Evolutionary conservation across 2,113 vertebrate species (phyloP), one percentile per base, ranked within the genome.

Genomic region (Ifrita kowaldi): DNA sequence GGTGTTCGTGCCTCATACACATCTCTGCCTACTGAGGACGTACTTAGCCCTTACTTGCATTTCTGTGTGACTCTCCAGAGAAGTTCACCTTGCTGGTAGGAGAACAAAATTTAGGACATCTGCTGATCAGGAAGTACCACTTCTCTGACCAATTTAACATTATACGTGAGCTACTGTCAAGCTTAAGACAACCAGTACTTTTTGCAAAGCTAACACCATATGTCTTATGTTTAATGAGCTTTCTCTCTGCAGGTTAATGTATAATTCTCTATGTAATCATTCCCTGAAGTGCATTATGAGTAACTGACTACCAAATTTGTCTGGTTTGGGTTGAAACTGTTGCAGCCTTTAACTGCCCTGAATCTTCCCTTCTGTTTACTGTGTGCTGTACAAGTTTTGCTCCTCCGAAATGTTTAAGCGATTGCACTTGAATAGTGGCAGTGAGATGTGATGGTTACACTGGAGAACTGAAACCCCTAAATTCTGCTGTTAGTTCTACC

Each of bases 271-370:
- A 3, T 50, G 76, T 84, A 71, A 73, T 91, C 56, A 7, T 92
- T 95, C 76, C 80, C 88, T 82, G 37, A 95, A 93, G 86, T 96
- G 93, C 90, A 89, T 92, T 95, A 90, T 90, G 64, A 84, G 84
- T 93, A 81, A 57, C 10, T 68, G 60, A 71, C 50, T 89, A 20
- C 80, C 73, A 92, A 4, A 89, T 75, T 67, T 0, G 7, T 78
- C 74, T 77, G 73, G 10, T 44, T 84, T 87, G 84, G 41, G 28
- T 92, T 95, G 52, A 78, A 89, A 57, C n/a, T 57, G 14, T 70
- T 56, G 37, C n/a, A 81, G 60, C 64, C 52, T 77, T 46, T 64
- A 62, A 65, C 76, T 67, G 32, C 56, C 62, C 46, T 63, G 41
- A 59, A 39, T 91, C 2, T 2, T 47, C 44, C 65, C 65, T 94